Percentiles rank a stretch among this genome's conserved stretches.
These are phyloP conservation scores for Falco berigora DNA, from an alignment of 2,797 vertebrate species.

Conservation along the genomic window DNA sequence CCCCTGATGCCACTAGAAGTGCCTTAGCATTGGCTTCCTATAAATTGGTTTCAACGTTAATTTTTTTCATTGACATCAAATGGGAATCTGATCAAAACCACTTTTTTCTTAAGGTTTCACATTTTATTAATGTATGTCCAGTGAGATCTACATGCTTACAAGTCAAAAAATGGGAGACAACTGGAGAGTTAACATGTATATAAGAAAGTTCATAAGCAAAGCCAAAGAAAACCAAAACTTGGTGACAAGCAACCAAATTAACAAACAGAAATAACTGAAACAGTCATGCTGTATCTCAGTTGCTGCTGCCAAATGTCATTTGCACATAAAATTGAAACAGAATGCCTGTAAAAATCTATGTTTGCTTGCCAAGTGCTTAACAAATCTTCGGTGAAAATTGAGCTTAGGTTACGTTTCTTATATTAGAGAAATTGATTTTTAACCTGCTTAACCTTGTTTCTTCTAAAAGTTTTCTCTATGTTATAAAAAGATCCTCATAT, in stretches of 20 bases:
- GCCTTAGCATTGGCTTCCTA: background rate
- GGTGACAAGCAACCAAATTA: background rate
- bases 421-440: constrained; percentile 31
- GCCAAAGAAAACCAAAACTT: background rate
- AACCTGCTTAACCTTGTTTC: background rate
- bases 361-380: constrained; percentile 21
- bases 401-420: background rate
- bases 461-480: background rate
- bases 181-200: background rate
- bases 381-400: constrained; percentile 9
- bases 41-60: background rate
- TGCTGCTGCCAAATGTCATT: background rate
- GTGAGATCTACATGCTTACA: background rate
- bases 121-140: background rate
- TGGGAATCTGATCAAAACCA: background rate
- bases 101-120: background rate
- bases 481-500: background rate
- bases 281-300: background rate
- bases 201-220: background rate
- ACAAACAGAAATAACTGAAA: background rate
- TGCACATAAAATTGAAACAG: constrained; percentile 13
- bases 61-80: background rate
- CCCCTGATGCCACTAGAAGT: background rate
- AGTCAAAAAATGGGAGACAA: background rate
- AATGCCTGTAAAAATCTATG: constrained; percentile 29